Conservation (phyloP, 2,797 vertebrate genomes). For the Catamblyrhynchus diadema region DNA sequence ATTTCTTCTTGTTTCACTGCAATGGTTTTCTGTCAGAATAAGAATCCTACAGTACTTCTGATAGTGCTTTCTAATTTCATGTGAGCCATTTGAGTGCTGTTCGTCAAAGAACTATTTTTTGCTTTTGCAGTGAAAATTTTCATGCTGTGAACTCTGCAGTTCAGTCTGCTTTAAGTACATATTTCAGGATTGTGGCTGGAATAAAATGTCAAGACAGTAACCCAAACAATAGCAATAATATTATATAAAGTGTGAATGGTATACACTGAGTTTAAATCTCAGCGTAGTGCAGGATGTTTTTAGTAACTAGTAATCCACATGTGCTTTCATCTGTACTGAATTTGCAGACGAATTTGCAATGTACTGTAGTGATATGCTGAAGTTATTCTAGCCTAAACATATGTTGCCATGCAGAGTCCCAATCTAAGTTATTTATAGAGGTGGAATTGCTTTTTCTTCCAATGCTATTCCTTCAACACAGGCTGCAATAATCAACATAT, state of each 20-base stretch:
- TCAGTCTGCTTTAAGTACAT: background rate
- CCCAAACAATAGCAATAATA: background rate
- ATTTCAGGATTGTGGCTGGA: background rate
- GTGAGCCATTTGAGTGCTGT: background rate
- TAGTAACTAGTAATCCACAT: background rate
- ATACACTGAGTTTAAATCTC: background rate
- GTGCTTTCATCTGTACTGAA: background rate
- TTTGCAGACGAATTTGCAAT: background rate
- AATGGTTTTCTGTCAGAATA: background rate
- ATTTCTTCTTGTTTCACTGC: background rate
- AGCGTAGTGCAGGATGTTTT: background rate
- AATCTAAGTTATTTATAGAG: background rate
- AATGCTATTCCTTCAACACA: background rate
- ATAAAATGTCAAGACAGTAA: background rate
- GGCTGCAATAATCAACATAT: accelerated
- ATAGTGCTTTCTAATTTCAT: background rate
- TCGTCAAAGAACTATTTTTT: background rate
- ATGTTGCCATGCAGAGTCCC: background rate
- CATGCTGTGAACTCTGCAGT: background rate
- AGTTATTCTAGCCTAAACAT: background rate
- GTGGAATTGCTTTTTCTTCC: background rate
- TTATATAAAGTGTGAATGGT: background rate
- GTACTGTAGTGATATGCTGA: background rate
- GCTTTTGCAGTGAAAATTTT: background rate
- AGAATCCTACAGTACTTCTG: background rate